Evolutionary conservation across 2,888 invertebrate species (phyloP), one percentile per base, ranked within the genome.

Genomic region (Ochropleura plecta): DNA sequence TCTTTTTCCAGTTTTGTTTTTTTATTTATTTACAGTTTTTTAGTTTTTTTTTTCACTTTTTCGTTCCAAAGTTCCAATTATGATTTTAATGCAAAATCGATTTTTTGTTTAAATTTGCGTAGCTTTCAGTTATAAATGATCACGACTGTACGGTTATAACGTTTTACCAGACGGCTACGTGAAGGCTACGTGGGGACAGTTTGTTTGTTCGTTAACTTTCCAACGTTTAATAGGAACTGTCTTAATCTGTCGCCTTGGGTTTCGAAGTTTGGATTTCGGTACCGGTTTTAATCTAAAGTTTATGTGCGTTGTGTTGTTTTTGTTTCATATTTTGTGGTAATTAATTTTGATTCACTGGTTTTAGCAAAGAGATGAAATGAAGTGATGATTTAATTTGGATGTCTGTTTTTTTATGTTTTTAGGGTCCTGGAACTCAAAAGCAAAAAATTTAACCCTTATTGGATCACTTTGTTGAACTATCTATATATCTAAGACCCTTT

Each of bases 191-290:
- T 71, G 74, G 74, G 81, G 85, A 78, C 87, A 82, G 82, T 88
- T 87, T 83, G 87, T 85, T 86, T 86, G 85, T 82, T 83, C 82
- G 78, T 87, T 78, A 79, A 87, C 78, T 88, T 78, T 77, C 66
- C 74, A 75, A 73, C 76, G 70, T 82, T 82, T 85, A 85, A 87
- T 88, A 69, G 83, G 60, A 87, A 76, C 83, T 86, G 88, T 87
- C 83, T 87, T 85, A 82, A 84, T 82, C 80, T 80, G 84, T 82
- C 84, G 77, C 73, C 64, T 78, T 79, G 76, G 74, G 75, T 84
- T 82, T 55, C n/a, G n/a, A 73, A 85, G 66, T 85, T 84, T 49
- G 46, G 40, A 42, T 68, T 60, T 63, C 10, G 53, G 49, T 69
- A 18, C 73, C 59, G 73, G 76, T 70, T 84, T 79, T 76, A 84